phyloP scores from a whole-genome alignment of 2,113 vertebrate genomes.

The Chiloscyllium plagiosum region DNA sequence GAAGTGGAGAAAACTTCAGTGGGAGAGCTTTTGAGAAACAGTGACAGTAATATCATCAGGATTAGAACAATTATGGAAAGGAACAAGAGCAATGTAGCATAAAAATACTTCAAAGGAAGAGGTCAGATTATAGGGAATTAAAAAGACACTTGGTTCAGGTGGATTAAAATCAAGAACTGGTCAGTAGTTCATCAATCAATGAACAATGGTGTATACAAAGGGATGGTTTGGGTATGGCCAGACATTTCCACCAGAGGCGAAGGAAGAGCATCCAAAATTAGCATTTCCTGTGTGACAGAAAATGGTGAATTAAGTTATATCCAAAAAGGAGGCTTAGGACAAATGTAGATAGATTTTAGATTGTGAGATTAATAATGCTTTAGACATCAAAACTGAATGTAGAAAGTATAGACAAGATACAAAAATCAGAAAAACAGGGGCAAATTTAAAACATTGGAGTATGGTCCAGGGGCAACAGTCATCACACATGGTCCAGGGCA shows the following conservation, averaged over 20 bases:
- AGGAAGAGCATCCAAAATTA: too few species aligned
- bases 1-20: not conserved
- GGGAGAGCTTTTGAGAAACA: not conserved
- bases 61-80: not conserved
- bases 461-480: not conserved
- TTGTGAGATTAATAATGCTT: not conserved
- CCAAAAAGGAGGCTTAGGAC: not conserved
- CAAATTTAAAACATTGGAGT: not conserved
- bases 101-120: not conserved
- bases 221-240: too few species aligned
- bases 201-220: too few species aligned
- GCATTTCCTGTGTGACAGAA: too few species aligned
- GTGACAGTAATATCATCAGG: not conserved
- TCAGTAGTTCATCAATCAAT: too few species aligned
- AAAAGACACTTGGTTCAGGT: too few species aligned
- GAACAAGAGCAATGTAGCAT: not conserved
- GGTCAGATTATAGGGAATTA: not conserved
- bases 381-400: not conserved
- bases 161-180: not conserved
- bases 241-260: too few species aligned
- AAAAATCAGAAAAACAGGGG: not conserved
- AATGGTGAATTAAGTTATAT: too few species aligned
- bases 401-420: not conserved
- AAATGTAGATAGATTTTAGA: not conserved
- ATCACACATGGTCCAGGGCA: too few species aligned